Evolutionary conservation across 2,888 invertebrate genomes (phyloP), one percentile per base, ranked within the genome.

Genomic region (Caenorhabditis afra): DNA sequence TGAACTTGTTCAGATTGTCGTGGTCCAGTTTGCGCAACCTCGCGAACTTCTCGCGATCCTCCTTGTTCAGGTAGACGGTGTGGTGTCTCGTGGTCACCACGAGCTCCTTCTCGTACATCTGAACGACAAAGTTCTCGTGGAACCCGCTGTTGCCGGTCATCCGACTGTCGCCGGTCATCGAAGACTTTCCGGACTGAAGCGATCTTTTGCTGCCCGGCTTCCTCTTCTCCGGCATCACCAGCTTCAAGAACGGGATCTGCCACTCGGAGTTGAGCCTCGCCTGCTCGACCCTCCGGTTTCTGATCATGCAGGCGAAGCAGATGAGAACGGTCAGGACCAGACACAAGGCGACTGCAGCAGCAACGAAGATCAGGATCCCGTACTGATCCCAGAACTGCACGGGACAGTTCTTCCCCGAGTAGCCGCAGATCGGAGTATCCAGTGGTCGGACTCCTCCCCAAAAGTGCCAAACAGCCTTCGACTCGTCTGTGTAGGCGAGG

Each of bases 1-100:
- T 68, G 59, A 89, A 89, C 44, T 84, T 84, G 82, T 88, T 87
- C 50, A 87, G 35, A 68, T 90, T 90, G 44, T 88, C 86, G 76
- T 89, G 85, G 29, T 89, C 87, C 58, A 89, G 45, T 41, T 87
- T 81, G 10, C 87, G 66, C 57, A 89, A 39, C 81, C 76, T 68
- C 18, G 71, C 68, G 20, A 81, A 61, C 14, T 45, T 44, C 18
- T 71, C 74, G 29, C 55, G 67, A 7, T 83, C 81, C 3, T 50
- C 22, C 18, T 35, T 57, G 1, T 53, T 23, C 22, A 83, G 22
- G 3, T 55, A 57, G 20, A 58, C 47, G 1, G 66, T 37, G 14
- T 65, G 68, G 61, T 79, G 76, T 23, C 75, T 75, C 11, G 62
- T 83, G 23, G 75, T 73, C 49, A 79, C 39, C 1, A 83, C 83